These are phyloP conservation scores for Megalops atlanticus DNA, from an alignment of 2,113 vertebrate genomes.

Conservation along the genomic window DNA sequence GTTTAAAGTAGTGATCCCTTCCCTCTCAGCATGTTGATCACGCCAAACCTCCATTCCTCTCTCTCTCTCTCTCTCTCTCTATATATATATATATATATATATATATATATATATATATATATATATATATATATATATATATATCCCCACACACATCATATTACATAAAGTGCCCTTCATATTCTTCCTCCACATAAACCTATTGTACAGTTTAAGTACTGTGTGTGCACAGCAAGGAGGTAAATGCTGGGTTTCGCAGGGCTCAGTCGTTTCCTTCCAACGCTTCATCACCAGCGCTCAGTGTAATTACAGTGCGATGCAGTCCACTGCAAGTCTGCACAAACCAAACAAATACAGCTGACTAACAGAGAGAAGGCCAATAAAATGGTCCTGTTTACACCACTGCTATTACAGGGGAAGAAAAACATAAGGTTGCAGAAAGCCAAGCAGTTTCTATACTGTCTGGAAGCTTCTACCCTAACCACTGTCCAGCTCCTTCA, in stretches of 20 bases:
- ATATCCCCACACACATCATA: too few species aligned
- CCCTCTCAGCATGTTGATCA: too few species aligned
- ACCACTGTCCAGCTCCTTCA: neutral
- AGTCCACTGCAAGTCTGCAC: slow-evolving; percentile 1
- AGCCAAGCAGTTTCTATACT: slow-evolving; percentile 1
- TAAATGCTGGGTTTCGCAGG: neutral
- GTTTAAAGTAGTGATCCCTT: too few species aligned
- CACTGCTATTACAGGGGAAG: slow-evolving; percentile 2
- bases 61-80: neutral
- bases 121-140: neutral
- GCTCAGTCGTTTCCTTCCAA: neutral
- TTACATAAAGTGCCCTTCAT: too few species aligned
- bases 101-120: neutral
- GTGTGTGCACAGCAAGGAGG: too few species aligned
- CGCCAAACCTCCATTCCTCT: neutral
- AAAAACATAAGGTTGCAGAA: slow-evolving; percentile 13
- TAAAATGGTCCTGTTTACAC: slow-evolving; percentile 11
- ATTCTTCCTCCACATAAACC: too few species aligned
- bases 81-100: too few species aligned
- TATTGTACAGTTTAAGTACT: too few species aligned
- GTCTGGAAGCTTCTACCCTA: slow-evolving; percentile 9
- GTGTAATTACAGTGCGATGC: slow-evolving; percentile 26
- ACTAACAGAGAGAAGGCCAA: slow-evolving; percentile 25
- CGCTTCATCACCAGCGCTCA: slow-evolving; percentile 22
- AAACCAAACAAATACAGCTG: slow-evolving; percentile 26